Conservation (phyloP, 2,888 invertebrate genomes). For the Diadegma fenestrale region DNA sequence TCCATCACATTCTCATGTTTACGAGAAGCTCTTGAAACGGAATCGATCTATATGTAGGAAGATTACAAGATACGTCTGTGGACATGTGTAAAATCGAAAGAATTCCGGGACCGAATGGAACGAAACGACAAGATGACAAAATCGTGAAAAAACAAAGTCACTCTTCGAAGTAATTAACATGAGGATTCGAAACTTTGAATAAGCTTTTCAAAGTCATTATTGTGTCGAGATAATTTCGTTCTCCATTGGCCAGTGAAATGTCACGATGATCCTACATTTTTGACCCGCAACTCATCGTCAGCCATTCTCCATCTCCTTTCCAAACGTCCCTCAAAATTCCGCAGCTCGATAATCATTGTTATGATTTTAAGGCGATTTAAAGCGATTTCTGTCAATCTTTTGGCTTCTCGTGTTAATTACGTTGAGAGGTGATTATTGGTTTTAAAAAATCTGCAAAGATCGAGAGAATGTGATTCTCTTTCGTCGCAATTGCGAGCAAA, state of each 20-base stretch:
- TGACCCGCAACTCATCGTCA: background rate
- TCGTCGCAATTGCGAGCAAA: background rate
- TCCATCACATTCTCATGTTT: background rate
- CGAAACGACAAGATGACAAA: background rate
- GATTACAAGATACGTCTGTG: background rate
- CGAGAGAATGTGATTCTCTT: background rate
- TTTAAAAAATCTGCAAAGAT: background rate
- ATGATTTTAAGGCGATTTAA: background rate
- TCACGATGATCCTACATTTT: background rate
- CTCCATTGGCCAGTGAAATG: background rate
- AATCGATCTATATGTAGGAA: background rate
- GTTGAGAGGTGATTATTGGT: background rate
- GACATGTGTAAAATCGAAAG: background rate
- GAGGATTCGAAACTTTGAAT: background rate
- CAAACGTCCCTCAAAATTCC: background rate
- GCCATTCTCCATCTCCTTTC: background rate
- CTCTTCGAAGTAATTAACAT: background rate
- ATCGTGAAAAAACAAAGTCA: background rate
- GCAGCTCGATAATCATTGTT: background rate
- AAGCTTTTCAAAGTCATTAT: background rate
- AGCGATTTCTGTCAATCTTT: background rate
- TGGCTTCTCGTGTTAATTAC: background rate
- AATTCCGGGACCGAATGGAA: background rate
- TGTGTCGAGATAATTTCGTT: background rate
- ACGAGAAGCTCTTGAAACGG: background rate